These are phyloP conservation scores for Siniperca knerii DNA, from an alignment of 2,113 vertebrate species.

Conservation along the genomic window DNA sequence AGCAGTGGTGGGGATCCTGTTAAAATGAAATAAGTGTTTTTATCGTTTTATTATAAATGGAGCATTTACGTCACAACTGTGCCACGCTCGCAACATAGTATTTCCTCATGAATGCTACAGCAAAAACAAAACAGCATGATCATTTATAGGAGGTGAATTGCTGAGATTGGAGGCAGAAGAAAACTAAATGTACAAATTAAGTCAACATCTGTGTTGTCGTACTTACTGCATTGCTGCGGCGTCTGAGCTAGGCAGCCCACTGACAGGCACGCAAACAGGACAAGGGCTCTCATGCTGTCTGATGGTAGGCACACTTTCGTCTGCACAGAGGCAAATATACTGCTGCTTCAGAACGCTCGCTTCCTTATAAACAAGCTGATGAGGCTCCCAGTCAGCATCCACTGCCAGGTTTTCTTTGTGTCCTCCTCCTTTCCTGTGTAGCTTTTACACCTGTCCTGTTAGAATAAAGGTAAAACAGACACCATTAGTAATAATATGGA, in stretches of 20 bases:
- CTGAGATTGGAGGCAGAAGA: background rate
- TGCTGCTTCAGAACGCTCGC: background rate
- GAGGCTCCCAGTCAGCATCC: slow-evolving; percentile 16
- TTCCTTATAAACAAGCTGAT: slow-evolving; percentile 44
- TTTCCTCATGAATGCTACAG: background rate
- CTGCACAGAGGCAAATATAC: background rate
- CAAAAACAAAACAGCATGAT: background rate
- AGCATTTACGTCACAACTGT: background rate
- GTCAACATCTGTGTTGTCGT: background rate
- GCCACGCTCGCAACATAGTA: background rate
- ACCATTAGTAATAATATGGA: background rate
- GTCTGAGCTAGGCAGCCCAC: slow-evolving; percentile 59
- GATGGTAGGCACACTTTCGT: background rate
- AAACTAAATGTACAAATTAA: background rate
- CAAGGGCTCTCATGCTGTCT: slow-evolving; percentile 46
- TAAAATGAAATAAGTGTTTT: background rate
- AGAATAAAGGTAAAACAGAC: background rate
- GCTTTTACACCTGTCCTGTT: background rate
- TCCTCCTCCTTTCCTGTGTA: background rate
- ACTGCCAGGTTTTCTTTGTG: slow-evolving; percentile 34
- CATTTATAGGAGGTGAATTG: background rate
- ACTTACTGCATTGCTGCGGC: slow-evolving; percentile 78
- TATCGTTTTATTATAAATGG: background rate
- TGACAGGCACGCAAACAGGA: slow-evolving; percentile 61
- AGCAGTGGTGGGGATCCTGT: slow-evolving; percentile 60